Evolutionary conservation across 2,797 vertebrate species (phyloP), one percentile per base, ranked within the genome.

Genomic region (Periophthalmus magnuspinnatus): DNA sequence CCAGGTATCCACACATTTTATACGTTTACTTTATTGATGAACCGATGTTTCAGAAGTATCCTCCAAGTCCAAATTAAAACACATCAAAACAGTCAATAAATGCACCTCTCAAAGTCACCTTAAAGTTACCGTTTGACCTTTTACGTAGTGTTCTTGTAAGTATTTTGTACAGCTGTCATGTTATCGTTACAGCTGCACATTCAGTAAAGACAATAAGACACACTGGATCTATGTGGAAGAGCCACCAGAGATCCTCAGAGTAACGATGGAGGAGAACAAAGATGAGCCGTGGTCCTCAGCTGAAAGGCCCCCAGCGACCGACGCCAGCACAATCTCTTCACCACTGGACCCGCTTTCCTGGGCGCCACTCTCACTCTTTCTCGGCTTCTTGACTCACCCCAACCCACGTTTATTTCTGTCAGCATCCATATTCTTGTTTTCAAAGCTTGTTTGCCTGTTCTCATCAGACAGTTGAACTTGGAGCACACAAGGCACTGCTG

Each of bases 381-480:
- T 69, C 80, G 81, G 72, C 73, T 79, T 74, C 82, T 86, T 82
- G 80, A 87, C 77, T 84, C 83, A 81, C 90, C 88, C 90, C 80
- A 89, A 84, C 89, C 85, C 90, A 70, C 86, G 56, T 92, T 93
- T 93, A 92, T 89, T 93, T 92, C 90, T 93, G 93, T 94, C 93
- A 93, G 86, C 82, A 93, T 93, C 93, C 92, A 93, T 93, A 93
- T 94, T 93, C 90, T 93, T 81, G 90, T 92, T 87, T 89, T 93
- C 92, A 92, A 84, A 87, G 88, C 81, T 61, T 47, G 87, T 92
- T 92, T 92, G 88, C 84, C 83, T 71, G 3, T 88, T 70, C 85
- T 84, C 71, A 84, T 78, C 73, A 89, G 91, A 93, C 86, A 81
- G 90, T 88, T 90, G 84, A 79, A 88, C 87, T 86, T 68, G 69